Evolutionary conservation across 2,888 invertebrate species (phyloP).

Genomic region (Epistrophe eligans): DNA sequence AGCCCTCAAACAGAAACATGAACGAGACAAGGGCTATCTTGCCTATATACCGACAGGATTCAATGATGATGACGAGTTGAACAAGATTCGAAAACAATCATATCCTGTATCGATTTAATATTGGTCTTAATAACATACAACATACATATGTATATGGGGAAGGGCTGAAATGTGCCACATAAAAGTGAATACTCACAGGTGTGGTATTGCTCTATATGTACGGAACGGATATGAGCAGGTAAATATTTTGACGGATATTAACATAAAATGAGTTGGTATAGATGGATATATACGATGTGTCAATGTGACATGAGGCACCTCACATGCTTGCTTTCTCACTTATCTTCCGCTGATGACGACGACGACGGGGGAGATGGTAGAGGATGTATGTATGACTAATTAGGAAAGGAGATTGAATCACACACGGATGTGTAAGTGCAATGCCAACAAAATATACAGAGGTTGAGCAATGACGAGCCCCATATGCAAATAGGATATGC

Average conservation of each 20-base stretch:
- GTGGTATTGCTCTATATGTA: background rate
- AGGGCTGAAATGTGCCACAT: conserved; percentile 9
- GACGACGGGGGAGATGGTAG: background rate
- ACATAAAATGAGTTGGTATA: conserved; percentile 32
- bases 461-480: background rate
- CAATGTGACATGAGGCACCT: conserved; percentile 19
- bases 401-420: conserved; percentile 51
- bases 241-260: conserved; percentile 65
- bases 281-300: background rate
- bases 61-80: conserved; percentile 3
- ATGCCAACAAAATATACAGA: conserved; percentile 31
- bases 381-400: conserved; percentile 43
- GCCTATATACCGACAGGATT: background rate
- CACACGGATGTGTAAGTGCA: conserved; percentile 12
- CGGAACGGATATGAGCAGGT: conserved; percentile 22
- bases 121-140: conserved; percentile 30
- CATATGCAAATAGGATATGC: conserved; percentile 52
- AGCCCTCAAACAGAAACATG: background rate
- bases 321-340: background rate
- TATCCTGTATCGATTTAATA: conserved; percentile 52
- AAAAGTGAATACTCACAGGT: conserved; percentile 14
- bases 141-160: too few relatives aligned
- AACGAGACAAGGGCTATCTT: conserved; percentile 3
- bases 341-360: background rate
- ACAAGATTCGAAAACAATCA: conserved; percentile 36